Evolutionary conservation across 2,113 vertebrate species (phyloP), one percentile per base, ranked within the genome.

Genomic region (Fregetta grallaria): DNA sequence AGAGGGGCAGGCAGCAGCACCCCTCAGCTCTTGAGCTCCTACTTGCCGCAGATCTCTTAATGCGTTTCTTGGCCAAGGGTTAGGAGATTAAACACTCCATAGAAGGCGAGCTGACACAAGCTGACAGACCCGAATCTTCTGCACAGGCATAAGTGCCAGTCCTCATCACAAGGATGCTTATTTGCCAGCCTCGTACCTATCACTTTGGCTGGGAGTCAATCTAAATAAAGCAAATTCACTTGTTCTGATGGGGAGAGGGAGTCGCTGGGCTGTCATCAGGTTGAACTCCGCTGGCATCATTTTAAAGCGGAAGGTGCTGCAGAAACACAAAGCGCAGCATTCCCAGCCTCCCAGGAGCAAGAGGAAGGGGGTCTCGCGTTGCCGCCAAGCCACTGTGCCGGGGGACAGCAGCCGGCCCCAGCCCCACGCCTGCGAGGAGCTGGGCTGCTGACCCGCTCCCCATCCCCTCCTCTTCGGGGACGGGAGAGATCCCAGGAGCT

Each of bases 101-200:
- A 13, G 90, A 90, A 86, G 91, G 91, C 79, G 27, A 96, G 90
- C 92, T 95, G 96, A 95, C 96, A 93, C 90, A 50, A 95, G 83
- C 95, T 96, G 96, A 96, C 95, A 96, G 96, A 95, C 96, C 95
- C 63, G 88, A 74, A 59, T 67, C 94, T 96, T 77, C 75, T 38
- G 92, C 96, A 91, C 92, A 84, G 78, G 95, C 96, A 32, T 89
- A 94, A 94, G 95, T 93, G 94, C 94, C 96, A 91, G 90, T 88
- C 96, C 96, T 95, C 94, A 88, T 94, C 96, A 89, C 94, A 73
- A 91, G 95, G 92, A 93, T 72, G 96, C 95, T 93, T 86, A 91
- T 97, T 95, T 95, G 95, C 96, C 96, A 97, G 92, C 82, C 96
- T 92, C 86, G 4, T 77, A 95, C 96, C 96, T 92, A 97, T 92